Base-by-base conservation (phyloP, 2,888 invertebrate genomes). In the Eremobia ochroleuca region DNA sequence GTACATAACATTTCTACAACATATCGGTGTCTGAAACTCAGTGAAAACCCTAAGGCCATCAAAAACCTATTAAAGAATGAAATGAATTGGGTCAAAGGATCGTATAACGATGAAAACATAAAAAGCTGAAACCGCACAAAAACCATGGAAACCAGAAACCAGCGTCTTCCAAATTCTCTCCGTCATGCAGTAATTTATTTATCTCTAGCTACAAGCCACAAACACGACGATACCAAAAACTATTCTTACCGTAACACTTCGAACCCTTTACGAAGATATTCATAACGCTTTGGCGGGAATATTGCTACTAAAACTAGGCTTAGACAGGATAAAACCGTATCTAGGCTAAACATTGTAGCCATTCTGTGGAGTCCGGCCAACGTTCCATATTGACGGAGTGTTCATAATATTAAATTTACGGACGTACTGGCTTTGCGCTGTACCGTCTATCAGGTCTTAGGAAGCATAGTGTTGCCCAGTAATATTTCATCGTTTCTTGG, bases 321-420 rank as follows among this genome's bases (percentile, higher is more conserved):
- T 74, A 83, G 73, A 77, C 82, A 77, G 73, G 66, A 81, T 73
- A 75, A 78, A 70, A 70, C 62, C 72, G 66, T 83, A 83, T 85
- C 84, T 83, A 75, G 68, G 69, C 72, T 67, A 55, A 82, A 83
- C 86, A 85, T 79, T 76, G 68, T 74, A 83, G 49, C 40, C 76
- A 70, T 58, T 55, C 64, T 59, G 67, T 55, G 64, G 61, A 72
- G 72, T 75, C 70, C 65, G 21, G 71, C 64, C 74, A 77, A 31
- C 72, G 82, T 83, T 73, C 81, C 79, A 85, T 86, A 86, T 85
- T 79, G 85, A 86, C 81, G 62, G 25, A 81, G 73, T 71, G 76
- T 81, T 73, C 86, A 76, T 79, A 85, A 86, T 86, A 85, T 79
- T 75, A 84, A 81, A 85, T 84, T 86, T 85, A 84, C 46, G 85